Percentiles rank a stretch among this genome's conserved stretches.
Evolutionary conservation across 2,113 vertebrate genomes (phyloP).

Genomic region (Ophthalmotilapia sp.): DNA sequence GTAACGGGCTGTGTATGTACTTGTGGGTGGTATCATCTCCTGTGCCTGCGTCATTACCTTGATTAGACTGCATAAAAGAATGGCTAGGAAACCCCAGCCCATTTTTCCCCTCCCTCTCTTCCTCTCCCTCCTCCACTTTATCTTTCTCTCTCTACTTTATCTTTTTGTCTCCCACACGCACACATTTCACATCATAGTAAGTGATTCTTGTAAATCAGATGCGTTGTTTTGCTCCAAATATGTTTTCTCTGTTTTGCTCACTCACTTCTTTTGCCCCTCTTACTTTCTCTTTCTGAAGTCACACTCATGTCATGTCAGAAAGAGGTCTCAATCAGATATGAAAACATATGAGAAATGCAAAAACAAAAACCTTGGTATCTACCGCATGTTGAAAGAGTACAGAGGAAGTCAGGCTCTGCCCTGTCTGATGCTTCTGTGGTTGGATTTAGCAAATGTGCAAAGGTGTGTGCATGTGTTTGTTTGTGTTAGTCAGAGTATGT

Average conservation of each 20-base stretch:
- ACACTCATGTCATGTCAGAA: background rate
- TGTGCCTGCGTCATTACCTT: constrained; percentile 42
- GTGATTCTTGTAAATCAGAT: constrained; percentile 16
- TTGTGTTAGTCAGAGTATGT: background rate
- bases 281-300: background rate
- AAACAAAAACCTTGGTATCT: background rate
- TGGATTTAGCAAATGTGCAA: background rate
- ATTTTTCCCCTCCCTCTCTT: constrained; percentile 9
- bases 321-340: background rate
- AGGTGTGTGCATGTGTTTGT: background rate
- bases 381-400: background rate
- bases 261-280: background rate
- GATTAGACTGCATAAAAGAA: constrained; percentile 33
- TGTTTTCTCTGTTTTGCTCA: background rate
- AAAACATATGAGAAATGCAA: background rate
- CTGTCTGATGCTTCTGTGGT: background rate
- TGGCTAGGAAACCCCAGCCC: constrained; percentile 59
- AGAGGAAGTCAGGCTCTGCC: constrained; percentile 13
- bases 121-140: background rate
- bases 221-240: background rate
- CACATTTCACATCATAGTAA: constrained; percentile 2
- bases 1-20: background rate
- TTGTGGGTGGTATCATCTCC: background rate
- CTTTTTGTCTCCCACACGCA: background rate
- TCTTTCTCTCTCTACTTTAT: background rate